Evolutionary conservation across 2,113 vertebrate genomes (phyloP).

Genomic region (Thunnus thynnus): DNA sequence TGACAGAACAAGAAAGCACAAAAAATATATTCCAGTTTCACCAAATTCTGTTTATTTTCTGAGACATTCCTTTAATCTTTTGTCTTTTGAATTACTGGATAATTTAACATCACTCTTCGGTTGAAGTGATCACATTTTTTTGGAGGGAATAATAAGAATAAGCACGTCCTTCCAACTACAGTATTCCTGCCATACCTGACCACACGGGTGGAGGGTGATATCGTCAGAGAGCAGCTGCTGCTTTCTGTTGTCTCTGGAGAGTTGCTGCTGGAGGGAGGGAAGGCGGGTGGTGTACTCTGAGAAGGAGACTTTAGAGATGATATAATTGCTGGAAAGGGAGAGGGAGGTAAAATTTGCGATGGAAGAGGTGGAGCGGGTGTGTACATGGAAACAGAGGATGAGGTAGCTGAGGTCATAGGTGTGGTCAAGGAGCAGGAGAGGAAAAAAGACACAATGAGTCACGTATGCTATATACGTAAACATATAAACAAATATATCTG

Average conservation of each 20-base stretch:
- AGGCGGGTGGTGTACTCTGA: neutral
- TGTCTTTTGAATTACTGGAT: too few relatives aligned
- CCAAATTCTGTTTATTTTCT: too few relatives aligned
- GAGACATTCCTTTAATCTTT: too few relatives aligned
- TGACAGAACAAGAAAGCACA: too few relatives aligned
- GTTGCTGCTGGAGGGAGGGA: neutral
- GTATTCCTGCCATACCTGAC: constrained; percentile 66
- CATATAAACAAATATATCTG: too few relatives aligned
- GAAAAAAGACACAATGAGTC: constrained; percentile 35
- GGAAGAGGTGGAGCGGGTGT: constrained; percentile 22
- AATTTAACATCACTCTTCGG: too few relatives aligned
- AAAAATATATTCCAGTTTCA: too few relatives aligned
- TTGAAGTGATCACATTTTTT: too few relatives aligned
- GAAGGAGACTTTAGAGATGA: constrained; percentile 2
- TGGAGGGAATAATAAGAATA: too few relatives aligned
- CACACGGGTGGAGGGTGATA: constrained; percentile 66
- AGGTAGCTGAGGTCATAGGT: constrained; percentile 42
- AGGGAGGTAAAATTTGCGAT: constrained; percentile 41
- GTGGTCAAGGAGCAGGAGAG: neutral
- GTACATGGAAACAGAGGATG: constrained; percentile 36
- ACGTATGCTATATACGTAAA: constrained; percentile 4
- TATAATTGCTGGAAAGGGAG: neutral
- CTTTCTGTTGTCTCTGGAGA: neutral
- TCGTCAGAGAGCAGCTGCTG: constrained; percentile 41
- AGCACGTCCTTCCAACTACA: too few relatives aligned